Conservation (phyloP, 2,888 invertebrate species). For the Operophtera brumata region DNA sequence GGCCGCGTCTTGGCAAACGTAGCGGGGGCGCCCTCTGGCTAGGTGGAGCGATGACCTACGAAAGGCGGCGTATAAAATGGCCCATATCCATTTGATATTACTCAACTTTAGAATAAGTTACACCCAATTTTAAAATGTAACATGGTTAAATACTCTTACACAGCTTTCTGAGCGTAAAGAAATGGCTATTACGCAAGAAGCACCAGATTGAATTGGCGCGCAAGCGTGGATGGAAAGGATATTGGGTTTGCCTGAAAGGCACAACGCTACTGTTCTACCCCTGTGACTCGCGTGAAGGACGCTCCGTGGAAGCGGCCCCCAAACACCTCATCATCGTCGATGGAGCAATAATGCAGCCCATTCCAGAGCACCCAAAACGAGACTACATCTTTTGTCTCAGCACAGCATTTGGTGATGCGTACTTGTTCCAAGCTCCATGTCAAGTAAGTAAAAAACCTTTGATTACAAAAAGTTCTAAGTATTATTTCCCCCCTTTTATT, state of each 20-base stretch:
- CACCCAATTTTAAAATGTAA: too few species aligned
- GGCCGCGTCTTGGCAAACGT: too few species aligned
- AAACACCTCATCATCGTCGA: slow-evolving; percentile 98
- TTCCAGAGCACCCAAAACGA: slow-evolving; percentile 99
- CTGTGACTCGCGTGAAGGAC: slow-evolving; percentile 94
- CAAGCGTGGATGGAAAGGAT: slow-evolving; percentile 98
- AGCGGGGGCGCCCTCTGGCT: too few species aligned
- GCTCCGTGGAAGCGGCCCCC: slow-evolving; percentile 94
- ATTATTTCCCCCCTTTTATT: neutral
- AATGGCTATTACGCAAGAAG: slow-evolving; percentile 98
- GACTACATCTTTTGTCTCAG: slow-evolving; percentile 99
- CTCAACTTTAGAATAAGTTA: too few species aligned
- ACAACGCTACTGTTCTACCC: slow-evolving; percentile 97
- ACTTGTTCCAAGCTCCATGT: slow-evolving; percentile 95
- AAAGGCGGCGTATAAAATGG: too few species aligned
- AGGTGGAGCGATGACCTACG: too few species aligned
- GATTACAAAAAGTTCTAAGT: neutral
- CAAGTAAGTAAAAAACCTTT: slow-evolving; percentile 79
- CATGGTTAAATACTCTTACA: slow-evolving; percentile 34
- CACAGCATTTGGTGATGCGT: slow-evolving; percentile 98
- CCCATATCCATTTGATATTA: too few species aligned
- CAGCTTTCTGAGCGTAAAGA: slow-evolving; percentile 98
- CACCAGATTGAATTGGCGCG: slow-evolving; percentile 97
- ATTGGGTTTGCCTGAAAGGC: slow-evolving; percentile 99
- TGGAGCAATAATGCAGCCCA: slow-evolving; percentile 98